phyloP scores from a whole-genome alignment of 2,113 vertebrate species.

The Mionectes macconnelli region DNA sequence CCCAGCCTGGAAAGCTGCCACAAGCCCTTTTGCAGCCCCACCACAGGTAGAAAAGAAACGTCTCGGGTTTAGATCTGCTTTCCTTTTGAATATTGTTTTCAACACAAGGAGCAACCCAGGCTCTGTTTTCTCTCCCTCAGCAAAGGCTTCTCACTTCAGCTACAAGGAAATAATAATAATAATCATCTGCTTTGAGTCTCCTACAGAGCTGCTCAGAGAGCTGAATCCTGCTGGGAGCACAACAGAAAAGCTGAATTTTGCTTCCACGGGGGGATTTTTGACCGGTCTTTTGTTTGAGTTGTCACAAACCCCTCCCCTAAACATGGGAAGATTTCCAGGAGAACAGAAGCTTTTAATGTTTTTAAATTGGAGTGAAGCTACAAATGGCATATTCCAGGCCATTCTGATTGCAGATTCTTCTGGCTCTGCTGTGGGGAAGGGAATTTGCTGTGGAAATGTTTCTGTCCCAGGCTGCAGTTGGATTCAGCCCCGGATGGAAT shows the following conservation, averaged over 20 bases:
- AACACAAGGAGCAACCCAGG: background rate
- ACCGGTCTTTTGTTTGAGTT: background rate
- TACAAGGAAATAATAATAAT: background rate
- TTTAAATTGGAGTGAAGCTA: background rate
- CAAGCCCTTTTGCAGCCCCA: background rate
- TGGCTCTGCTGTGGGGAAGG: rapidly evolving
- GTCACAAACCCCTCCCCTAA: background rate
- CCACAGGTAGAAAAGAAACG: background rate
- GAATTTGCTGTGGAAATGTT: background rate
- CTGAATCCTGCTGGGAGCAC: background rate
- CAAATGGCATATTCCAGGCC: background rate
- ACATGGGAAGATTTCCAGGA: background rate
- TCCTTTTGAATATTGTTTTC: background rate
- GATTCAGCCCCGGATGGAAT: background rate
- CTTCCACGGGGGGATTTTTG: background rate
- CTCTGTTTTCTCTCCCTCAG: background rate
- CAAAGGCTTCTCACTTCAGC: background rate
- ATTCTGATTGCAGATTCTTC: background rate
- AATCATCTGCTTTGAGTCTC: background rate
- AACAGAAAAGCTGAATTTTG: background rate
- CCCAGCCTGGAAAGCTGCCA: rapidly evolving
- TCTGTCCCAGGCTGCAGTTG: rapidly evolving
- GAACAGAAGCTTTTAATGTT: background rate
- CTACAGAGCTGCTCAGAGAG: background rate
- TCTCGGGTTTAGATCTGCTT: background rate